Percentiles rank a stretch among this genome's conserved stretches.
Evolutionary conservation across 2,888 invertebrate genomes (phyloP).

Genomic region (Acholoe squamosa): DNA sequence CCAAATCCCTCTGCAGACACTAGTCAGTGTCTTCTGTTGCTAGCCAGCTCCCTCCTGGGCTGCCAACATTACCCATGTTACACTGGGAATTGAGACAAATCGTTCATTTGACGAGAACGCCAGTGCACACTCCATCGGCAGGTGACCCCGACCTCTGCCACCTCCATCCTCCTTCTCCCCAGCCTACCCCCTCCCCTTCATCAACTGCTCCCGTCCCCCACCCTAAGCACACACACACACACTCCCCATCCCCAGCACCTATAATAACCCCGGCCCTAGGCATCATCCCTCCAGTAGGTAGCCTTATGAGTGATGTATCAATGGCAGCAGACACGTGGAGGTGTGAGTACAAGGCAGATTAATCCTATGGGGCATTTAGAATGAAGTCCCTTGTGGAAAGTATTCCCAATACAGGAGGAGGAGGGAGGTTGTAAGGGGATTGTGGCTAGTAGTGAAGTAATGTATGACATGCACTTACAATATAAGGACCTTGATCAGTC

Average conservation of each 20-base stretch:
- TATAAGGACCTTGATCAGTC: too few species aligned
- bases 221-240: too few species aligned
- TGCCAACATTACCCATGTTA: not conserved
- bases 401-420: not conserved
- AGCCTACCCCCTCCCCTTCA: not conserved
- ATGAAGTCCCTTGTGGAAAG: slow-evolving; percentile 14
- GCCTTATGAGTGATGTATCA: not conserved
- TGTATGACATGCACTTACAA: too few species aligned
- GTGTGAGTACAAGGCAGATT: slow-evolving; percentile 33
- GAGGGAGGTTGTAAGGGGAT: not conserved
- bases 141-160: not conserved
- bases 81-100: slow-evolving; percentile 9
- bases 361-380: slow-evolving; percentile 43
- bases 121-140: not conserved
- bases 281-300: not conserved
- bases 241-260: too few species aligned
- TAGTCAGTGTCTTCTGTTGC: not conserved
- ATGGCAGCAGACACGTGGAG: not conserved
- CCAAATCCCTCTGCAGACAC: not conserved
- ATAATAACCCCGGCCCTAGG: too few species aligned
- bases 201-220: not conserved
- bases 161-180: not conserved
- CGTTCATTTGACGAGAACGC: not conserved
- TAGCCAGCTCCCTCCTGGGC: not conserved
- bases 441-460: too few species aligned